A percentile compares a stretch with the other conserved stretches of the same genome.
Conservation (phyloP, 2,113 vertebrate species). For the Kryptolebias marmoratus region DNA sequence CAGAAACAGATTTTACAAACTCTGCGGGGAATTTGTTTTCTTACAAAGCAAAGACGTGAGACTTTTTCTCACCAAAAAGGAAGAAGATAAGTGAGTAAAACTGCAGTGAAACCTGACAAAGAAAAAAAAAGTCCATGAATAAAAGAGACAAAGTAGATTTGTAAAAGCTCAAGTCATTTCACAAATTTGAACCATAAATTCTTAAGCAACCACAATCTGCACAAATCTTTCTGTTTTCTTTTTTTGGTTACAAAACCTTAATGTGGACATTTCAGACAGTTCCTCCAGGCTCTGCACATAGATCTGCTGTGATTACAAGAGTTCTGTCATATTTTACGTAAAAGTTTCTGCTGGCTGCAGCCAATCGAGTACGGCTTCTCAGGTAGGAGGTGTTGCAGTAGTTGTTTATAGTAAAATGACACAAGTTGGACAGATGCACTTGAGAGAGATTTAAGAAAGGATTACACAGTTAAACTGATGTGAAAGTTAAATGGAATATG, state of each 20-base stretch:
- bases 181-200: background rate
- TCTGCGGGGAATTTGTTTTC: background rate
- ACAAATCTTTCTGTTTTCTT: too few relatives aligned
- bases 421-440: background rate
- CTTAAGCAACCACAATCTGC: background rate
- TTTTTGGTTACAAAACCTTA: too few relatives aligned
- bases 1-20: background rate
- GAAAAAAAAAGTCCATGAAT: background rate
- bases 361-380: slow-evolving; percentile 35
- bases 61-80: background rate
- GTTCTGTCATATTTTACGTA: background rate
- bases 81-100: background rate
- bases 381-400: slow-evolving; percentile 27
- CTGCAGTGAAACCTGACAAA: background rate
- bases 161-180: background rate
- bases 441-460: background rate
- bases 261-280: background rate
- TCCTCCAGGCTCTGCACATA: slow-evolving; percentile 1
- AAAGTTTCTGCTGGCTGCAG: background rate
- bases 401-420: slow-evolving; percentile 3
- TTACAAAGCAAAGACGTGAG: too few relatives aligned
- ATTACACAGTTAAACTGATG: too few relatives aligned
- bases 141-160: background rate
- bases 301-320: slow-evolving; percentile 9
- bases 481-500: background rate